A percentile compares a stretch with the other conserved stretches of the same genome.
phyloP scores from a whole-genome alignment of 2,888 invertebrate genomes.

The Pterobdella sp. region DNA sequence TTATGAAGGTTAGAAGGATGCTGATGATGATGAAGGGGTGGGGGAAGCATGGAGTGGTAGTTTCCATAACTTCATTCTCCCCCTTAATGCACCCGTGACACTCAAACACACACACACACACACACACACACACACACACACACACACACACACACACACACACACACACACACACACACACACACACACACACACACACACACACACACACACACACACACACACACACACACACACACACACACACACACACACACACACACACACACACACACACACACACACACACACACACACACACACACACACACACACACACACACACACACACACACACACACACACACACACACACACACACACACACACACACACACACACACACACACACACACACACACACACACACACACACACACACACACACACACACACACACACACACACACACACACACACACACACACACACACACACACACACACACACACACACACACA shows the following conservation, averaged over 20 bases:
- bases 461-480: not conserved
- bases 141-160: not conserved
- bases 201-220: slow-evolving; percentile 3
- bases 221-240: not conserved
- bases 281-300: slow-evolving; percentile 13
- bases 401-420: slow-evolving; percentile 16
- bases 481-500: too few species aligned
- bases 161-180: slow-evolving; percentile 1
- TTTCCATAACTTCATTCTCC: too few species aligned
- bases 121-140: slow-evolving; percentile 2
- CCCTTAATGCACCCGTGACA: too few species aligned
- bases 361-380: slow-evolving; percentile 4
- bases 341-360: slow-evolving; percentile 15
- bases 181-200: slow-evolving; percentile 2
- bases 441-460: slow-evolving; percentile 14
- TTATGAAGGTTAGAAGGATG: too few species aligned
- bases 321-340: slow-evolving; percentile 16
- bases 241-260: slow-evolving; percentile 5
- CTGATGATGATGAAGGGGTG: too few species aligned
- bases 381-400: slow-evolving; percentile 13
- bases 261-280: slow-evolving; percentile 16
- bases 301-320: slow-evolving; percentile 11
- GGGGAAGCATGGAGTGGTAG: too few species aligned
- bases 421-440: slow-evolving; percentile 11
- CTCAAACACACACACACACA: not conserved